These are phyloP conservation scores for Iguana delicatissima DNA, from an alignment of 2,797 vertebrate species.

Conservation along the genomic window DNA sequence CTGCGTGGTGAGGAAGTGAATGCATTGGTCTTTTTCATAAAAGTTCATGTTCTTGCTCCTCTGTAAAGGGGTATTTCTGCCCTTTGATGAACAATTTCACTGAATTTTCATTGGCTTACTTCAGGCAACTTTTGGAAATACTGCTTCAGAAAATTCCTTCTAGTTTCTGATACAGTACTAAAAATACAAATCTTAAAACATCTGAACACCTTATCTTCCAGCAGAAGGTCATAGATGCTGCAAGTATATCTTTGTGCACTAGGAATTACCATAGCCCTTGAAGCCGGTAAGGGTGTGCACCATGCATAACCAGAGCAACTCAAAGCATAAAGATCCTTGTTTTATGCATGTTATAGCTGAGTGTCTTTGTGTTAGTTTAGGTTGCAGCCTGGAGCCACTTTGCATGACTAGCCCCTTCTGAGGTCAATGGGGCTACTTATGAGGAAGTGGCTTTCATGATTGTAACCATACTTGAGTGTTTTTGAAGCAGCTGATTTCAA, in stretches of 20 bases:
- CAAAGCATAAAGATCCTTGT: slow-evolving; percentile 28
- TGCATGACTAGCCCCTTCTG: slow-evolving; percentile 8
- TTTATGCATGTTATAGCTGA: slow-evolving; percentile 27
- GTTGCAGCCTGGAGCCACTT: slow-evolving; percentile 17
- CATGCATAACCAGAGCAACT: slow-evolving; percentile 10
- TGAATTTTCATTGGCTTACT: background rate
- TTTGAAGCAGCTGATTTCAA: slow-evolving; percentile 41
- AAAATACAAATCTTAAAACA: background rate
- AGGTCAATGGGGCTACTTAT: slow-evolving; percentile 7
- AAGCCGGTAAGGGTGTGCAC: background rate
- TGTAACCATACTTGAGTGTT: slow-evolving; percentile 12
- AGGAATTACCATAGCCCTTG: background rate
- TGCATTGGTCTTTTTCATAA: background rate
- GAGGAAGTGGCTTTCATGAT: slow-evolving; percentile 27
- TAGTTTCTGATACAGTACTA: background rate
- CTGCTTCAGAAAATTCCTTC: background rate
- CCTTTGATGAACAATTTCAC: background rate
- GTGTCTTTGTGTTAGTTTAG: slow-evolving; percentile 38
- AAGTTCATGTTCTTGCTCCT: background rate
- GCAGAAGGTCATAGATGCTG: slow-evolving; percentile 3
- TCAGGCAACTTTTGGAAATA: slow-evolving; percentile 8
- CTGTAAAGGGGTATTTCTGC: background rate
- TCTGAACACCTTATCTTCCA: background rate
- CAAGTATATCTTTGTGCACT: slow-evolving; percentile 3
- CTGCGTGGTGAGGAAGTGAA: background rate